phyloP scores from a whole-genome alignment of 2,888 invertebrate genomes.

The Boloria euphrosyne region DNA sequence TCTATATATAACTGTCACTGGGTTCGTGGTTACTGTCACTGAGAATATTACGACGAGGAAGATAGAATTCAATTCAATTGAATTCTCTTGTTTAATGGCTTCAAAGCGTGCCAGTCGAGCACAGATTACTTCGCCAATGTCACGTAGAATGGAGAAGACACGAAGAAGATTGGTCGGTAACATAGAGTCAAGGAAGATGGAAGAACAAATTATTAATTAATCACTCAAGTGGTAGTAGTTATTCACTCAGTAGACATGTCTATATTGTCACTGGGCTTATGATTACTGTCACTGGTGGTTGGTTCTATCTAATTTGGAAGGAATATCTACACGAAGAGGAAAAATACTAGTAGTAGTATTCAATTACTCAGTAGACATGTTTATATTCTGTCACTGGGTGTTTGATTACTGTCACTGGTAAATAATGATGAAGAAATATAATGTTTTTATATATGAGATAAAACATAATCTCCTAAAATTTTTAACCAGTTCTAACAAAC shows the following conservation, averaged over 20 bases:
- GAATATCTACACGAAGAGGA: not conserved
- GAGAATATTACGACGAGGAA: not conserved
- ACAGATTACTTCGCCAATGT: too few relatives aligned
- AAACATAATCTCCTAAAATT: too few relatives aligned
- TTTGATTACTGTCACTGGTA: constrained; percentile 35
- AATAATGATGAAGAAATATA: too few relatives aligned
- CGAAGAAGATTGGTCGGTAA: too few relatives aligned
- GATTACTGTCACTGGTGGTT: constrained; percentile 32
- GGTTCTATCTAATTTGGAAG: not conserved
- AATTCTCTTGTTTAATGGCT: too few relatives aligned
- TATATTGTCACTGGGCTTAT: constrained; percentile 38
- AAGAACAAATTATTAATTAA: not conserved
- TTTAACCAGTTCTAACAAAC: too few relatives aligned
- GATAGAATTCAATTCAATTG: too few relatives aligned
- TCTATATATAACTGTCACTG: constrained; percentile 36
- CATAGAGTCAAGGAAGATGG: constrained; percentile 7
- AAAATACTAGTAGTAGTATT: constrained; percentile 16
- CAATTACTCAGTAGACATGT: constrained; percentile 41
- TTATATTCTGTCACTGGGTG: constrained; percentile 36
- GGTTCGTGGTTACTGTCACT: constrained; percentile 40
- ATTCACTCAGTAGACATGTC: constrained; percentile 39
- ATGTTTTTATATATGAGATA: too few relatives aligned
- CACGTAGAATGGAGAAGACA: too few relatives aligned
- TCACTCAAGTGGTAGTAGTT: constrained; percentile 25
- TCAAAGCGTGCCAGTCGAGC: too few relatives aligned